Evolutionary conservation across 2,113 vertebrate genomes (phyloP).

Genomic region (Caranx ignobilis): DNA sequence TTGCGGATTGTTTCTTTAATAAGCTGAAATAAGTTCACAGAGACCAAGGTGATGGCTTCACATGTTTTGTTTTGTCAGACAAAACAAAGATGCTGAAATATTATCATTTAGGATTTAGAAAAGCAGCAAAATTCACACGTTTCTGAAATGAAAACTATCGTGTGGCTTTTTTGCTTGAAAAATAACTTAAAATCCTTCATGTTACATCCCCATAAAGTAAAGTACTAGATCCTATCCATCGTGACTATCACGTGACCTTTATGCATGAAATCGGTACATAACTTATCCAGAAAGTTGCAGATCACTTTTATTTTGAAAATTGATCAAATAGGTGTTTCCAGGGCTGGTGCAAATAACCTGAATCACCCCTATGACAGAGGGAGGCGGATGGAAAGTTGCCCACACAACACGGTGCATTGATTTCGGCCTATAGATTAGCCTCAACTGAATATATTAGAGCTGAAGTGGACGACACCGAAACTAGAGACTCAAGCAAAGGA

Average conservation of each 20-base stretch:
- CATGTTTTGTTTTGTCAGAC: not conserved
- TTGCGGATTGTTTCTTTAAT: not conserved
- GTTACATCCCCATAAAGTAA: too few relatives aligned
- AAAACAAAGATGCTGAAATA: not conserved
- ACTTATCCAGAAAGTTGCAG: not conserved
- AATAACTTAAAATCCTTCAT: too few relatives aligned
- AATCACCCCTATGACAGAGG: not conserved
- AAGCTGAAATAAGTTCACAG: not conserved
- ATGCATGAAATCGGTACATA: too few relatives aligned
- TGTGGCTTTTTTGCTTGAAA: too few relatives aligned
- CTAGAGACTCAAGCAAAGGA: slow-evolving; percentile 28
- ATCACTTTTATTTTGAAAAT: not conserved
- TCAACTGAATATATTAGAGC: slow-evolving; percentile 41
- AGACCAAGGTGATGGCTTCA: not conserved
- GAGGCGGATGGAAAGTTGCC: slow-evolving; percentile 43
- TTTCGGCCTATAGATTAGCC: slow-evolving; percentile 25
- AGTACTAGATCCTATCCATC: too few relatives aligned
- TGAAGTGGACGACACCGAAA: slow-evolving; percentile 42
- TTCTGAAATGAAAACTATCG: not conserved
- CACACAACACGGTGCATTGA: slow-evolving; percentile 55
- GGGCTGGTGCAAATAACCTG: not conserved
- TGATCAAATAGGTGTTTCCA: not conserved
- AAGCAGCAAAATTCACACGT: not conserved
- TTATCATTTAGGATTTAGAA: not conserved
- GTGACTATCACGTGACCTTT: too few relatives aligned